A percentile compares a stretch with the other conserved stretches of the same genome.
These are phyloP conservation scores for Mythimna albipuncta DNA, from an alignment of 2,888 invertebrate species.

Conservation along the genomic window DNA sequence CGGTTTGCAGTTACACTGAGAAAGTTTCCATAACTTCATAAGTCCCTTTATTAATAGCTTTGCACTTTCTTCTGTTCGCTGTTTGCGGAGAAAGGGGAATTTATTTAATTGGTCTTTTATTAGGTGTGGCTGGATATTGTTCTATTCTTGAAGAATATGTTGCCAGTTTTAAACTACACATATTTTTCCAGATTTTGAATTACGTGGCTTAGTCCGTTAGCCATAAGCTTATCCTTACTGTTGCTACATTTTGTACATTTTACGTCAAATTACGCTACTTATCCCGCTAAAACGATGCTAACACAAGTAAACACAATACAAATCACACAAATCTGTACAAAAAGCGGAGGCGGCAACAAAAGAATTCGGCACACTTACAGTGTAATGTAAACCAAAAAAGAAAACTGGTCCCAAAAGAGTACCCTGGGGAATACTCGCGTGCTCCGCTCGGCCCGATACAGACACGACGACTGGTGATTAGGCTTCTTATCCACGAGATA, in stretches of 20 bases:
- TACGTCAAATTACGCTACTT: slow-evolving; percentile 56
- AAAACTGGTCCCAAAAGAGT: slow-evolving; percentile 90
- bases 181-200: background rate
- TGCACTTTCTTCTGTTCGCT: slow-evolving; percentile 76
- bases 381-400: slow-evolving; percentile 90
- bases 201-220: too few relatives aligned
- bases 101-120: slow-evolving; percentile 57
- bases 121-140: slow-evolving; percentile 42
- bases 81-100: slow-evolving; percentile 64
- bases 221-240: background rate
- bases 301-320: slow-evolving; percentile 80
- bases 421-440: slow-evolving; percentile 87
- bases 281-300: slow-evolving; percentile 66
- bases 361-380: slow-evolving; percentile 90
- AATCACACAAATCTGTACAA: slow-evolving; percentile 85
- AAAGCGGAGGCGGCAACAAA: slow-evolving; percentile 85
- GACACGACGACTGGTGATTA: slow-evolving; percentile 90
- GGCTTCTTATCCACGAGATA: slow-evolving; percentile 90
- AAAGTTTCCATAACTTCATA: slow-evolving; percentile 87
- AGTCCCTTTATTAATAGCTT: slow-evolving; percentile 88
- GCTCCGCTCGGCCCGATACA: slow-evolving; percentile 88
- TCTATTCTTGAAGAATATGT: slow-evolving; percentile 27
- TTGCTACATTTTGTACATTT: slow-evolving; percentile 35
- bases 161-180: slow-evolving; percentile 16
- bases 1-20: slow-evolving; percentile 79